phyloP scores from a whole-genome alignment of 1,140 invertebrate species.

The Euborellia annulipes region DNA sequence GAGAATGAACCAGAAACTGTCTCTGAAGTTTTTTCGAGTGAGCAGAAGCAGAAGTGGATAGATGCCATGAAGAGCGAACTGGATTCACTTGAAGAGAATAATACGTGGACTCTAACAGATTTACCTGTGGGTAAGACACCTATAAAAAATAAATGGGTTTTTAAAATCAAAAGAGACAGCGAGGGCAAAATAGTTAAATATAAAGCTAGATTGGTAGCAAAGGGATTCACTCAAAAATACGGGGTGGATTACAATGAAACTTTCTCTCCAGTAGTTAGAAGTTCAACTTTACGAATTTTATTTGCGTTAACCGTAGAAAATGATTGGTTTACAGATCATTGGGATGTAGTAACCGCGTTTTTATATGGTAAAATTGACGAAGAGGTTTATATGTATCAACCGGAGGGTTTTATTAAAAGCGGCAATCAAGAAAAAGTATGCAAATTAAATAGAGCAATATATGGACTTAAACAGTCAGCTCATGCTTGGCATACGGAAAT shows the following conservation, averaged over 20 bases:
- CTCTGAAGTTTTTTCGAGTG: too few relatives aligned
- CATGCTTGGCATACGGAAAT: too few relatives aligned
- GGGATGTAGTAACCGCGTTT: constrained; percentile 28
- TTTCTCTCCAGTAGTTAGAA: constrained; percentile 16
- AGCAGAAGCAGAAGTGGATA: too few relatives aligned
- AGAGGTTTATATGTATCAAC: constrained; percentile 27
- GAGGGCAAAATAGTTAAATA: constrained; percentile 3
- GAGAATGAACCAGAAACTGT: too few relatives aligned
- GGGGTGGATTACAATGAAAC: constrained; percentile 18
- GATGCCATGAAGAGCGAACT: neutral
- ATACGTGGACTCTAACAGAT: neutral
- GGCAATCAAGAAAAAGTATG: constrained; percentile 5
- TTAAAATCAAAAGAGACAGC: neutral
- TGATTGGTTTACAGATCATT: constrained; percentile 15
- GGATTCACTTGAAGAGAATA: neutral
- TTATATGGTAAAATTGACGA: constrained; percentile 27
- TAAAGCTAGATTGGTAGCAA: constrained; percentile 13
- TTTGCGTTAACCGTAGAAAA: constrained; percentile 13
- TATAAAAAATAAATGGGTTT: constrained; percentile 2
- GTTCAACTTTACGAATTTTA: constrained; percentile 16
- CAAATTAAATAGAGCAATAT: constrained; percentile 8
- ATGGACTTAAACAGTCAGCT: too few relatives aligned
- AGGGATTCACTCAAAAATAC: constrained; percentile 9
- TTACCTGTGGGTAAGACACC: neutral
- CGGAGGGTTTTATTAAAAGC: constrained; percentile 18